Base-by-base conservation (phyloP, 2,113 vertebrate genomes). In the Oryzias curvinotus region DNA sequence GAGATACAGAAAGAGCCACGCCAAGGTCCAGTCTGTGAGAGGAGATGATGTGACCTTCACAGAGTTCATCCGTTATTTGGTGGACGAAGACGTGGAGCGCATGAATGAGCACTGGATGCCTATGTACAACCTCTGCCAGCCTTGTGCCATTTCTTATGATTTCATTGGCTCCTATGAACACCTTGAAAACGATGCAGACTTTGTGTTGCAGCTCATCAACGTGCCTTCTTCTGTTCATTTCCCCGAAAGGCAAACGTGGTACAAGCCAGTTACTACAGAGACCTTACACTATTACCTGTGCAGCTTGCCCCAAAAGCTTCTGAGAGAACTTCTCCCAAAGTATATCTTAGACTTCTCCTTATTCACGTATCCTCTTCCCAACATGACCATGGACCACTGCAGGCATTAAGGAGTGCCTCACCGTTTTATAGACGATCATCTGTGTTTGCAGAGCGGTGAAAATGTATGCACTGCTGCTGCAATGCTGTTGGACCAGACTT, bases 21-120 rank as follows among this genome's bases (percentile, higher is more conserved):
- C 87, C 0, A 91, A 78, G 18, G 92, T 90, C 0, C 78, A 76
- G 0, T 77, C 65, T 0, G 90, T 89, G 0, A 80, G 77, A 0
- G 97, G 97, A 0, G 95, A 98, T 0, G 96, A 99, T 0, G 96
- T 99, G 72, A 96, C 97, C 7, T 98, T 99, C 68, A 82, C 92
- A 0, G 97, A 99, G 86, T 99, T 98, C 16, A 89, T 97, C 0
- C 92, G 47, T 7, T 99, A 97, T 82, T 81, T 99, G 61, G 83
- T 95, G 74, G 97, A 98, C 0, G 95, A 97, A 80, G 95, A 98
- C 0, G 91, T 67, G 1, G 95, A 98, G 78, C 92, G 85, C 21
- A 98, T 98, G 97, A 96, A 99, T 1, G 96, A 98, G 86, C 97
- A 99, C 53, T 99, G 97, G 97, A 98, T 99, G 97, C 96, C 97